These are phyloP conservation scores for Lagocephalus sceleratus DNA, from an alignment of 2,797 vertebrate genomes.

Conservation along the genomic window DNA sequence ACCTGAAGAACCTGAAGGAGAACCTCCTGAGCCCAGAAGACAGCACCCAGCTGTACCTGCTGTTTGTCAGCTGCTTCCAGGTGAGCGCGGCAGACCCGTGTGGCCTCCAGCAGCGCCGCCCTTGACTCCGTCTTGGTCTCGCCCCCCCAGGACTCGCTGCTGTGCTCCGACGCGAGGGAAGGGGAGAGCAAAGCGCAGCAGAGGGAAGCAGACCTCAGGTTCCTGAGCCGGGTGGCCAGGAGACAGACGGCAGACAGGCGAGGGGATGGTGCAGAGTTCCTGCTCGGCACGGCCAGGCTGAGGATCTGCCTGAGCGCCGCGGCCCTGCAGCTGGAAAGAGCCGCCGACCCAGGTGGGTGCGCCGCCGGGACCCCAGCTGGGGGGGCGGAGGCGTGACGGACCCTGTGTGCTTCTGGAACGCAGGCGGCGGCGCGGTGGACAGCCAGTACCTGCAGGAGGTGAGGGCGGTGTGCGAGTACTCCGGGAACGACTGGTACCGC, in stretches of 20 bases:
- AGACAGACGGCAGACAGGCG: slow-evolving; percentile 49
- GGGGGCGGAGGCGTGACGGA: too few relatives aligned
- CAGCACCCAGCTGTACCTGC: slow-evolving; percentile 70
- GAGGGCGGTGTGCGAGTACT: slow-evolving; percentile 60
- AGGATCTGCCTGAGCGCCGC: slow-evolving; percentile 60
- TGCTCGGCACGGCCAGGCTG: slow-evolving; percentile 64
- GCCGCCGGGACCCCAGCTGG: too few relatives aligned
- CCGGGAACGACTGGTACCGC: slow-evolving; percentile 66
- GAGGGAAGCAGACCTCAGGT: slow-evolving; percentile 32
- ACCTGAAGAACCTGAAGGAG: slow-evolving; percentile 67
- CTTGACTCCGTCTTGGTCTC: too few relatives aligned
- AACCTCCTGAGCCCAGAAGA: slow-evolving; percentile 62
- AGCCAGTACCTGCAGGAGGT: slow-evolving; percentile 58
- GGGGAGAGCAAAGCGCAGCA: slow-evolving; percentile 18
- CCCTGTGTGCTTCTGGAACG: background rate
- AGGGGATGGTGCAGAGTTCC: slow-evolving; percentile 68
- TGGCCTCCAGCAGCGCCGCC: too few relatives aligned
- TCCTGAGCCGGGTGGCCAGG: slow-evolving; percentile 66
- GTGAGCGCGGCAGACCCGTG: too few relatives aligned
- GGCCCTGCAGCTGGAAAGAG: slow-evolving; percentile 49
- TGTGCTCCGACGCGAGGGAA: slow-evolving; percentile 34
- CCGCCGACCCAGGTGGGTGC: slow-evolving; percentile 27
- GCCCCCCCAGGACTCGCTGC: slow-evolving; percentile 67
- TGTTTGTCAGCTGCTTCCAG: slow-evolving; percentile 80
- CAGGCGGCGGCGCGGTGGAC: slow-evolving; percentile 10